These are phyloP conservation scores for Drosophila stalkeri DNA, from an alignment of 2,888 invertebrate genomes.

Conservation along the genomic window DNA sequence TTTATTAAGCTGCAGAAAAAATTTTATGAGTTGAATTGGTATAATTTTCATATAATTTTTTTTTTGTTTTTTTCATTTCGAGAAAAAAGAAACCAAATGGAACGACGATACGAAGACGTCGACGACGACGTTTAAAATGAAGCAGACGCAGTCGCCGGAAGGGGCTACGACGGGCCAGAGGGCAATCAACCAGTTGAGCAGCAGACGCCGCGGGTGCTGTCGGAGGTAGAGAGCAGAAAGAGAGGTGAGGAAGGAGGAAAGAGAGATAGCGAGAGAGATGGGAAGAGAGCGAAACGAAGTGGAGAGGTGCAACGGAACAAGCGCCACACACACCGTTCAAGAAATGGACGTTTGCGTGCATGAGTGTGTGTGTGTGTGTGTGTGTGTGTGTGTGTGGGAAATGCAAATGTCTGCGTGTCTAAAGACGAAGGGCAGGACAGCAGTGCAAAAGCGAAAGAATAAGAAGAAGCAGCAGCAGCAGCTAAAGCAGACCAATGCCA, in stretches of 20 bases:
- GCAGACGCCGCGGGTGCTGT: slow-evolving; percentile 50
- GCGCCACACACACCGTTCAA: slow-evolving; percentile 68
- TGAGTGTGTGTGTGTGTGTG: slow-evolving; percentile 10
- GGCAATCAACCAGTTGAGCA: slow-evolving; percentile 61
- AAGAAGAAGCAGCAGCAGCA: slow-evolving; percentile 13
- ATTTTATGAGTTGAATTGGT: slow-evolving; percentile 83
- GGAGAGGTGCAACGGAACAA: slow-evolving; percentile 32
- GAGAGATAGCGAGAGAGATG: slow-evolving; percentile 5
- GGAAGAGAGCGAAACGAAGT: slow-evolving; percentile 1
- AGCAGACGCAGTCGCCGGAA: slow-evolving; percentile 51
- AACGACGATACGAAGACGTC: slow-evolving; percentile 47
- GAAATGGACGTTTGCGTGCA: slow-evolving; percentile 19
- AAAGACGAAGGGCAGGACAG: slow-evolving; percentile 37
- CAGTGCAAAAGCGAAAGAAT: slow-evolving; percentile 21
- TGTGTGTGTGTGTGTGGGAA: slow-evolving; percentile 47
- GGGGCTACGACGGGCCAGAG: slow-evolving; percentile 21
- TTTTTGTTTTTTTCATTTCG: not conserved
- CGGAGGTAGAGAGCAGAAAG: not conserved
- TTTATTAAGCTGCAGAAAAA: slow-evolving; percentile 80
- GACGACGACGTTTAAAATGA: slow-evolving; percentile 27
- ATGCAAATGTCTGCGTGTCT: slow-evolving; percentile 73
- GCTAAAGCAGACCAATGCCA: slow-evolving; percentile 60
- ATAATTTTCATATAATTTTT: slow-evolving; percentile 84
- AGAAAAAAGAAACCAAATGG: slow-evolving; percentile 69
- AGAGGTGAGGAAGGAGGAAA: slow-evolving; percentile 3